Base-by-base conservation (phyloP, 1,140 invertebrate genomes). In the Akabosia matsudoensis region DNA sequence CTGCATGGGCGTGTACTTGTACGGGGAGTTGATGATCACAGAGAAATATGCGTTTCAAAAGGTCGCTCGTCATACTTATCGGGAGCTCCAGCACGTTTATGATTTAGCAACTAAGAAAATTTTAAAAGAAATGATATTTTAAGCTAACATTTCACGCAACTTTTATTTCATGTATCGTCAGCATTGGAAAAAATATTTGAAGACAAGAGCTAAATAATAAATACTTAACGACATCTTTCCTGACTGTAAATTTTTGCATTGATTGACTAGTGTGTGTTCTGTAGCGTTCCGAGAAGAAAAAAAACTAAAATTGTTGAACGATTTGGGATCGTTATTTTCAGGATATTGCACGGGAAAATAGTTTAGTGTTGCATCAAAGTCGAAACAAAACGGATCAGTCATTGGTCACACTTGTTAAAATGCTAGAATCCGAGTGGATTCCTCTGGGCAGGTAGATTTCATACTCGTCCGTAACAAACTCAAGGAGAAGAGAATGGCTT, bases 1-100 rank as follows among this genome's bases (percentile, higher is more conserved):
- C 73, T 79, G 83, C 10, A 82, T 84, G 83, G 83, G 84, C 33
- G 80, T 83, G 0, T 84, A 83, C 75, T 74, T 84, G 33, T 84
- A 83, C 70, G 83, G 83, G 10, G 83, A 84, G 74, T 73, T 83
- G 3, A 82, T 84, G 30, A 82, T 83, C 70, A 80, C 82, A 16
- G 78, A 82, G 70, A 74, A 64, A 56, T 16, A 54, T 51, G 18
- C 16, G 10, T 81, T 78, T 64, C 81, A 82, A 26, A 61, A 73
- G 22, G 16, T 79, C 1, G 82, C 82, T 14, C 76, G 34, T 22
- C 30, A 79, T 45, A 14, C 75, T 1, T 82, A 70, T 54, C 4
- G 33, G 2, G n/a, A 51, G 18, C 37, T 74, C 2, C 51, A 79
- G 28, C 30, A 22, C 14, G 7, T 67, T 16, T 34, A 51, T 37